Conservation (phyloP, 2,113 vertebrate species). For the Hypanus sabinus region DNA sequence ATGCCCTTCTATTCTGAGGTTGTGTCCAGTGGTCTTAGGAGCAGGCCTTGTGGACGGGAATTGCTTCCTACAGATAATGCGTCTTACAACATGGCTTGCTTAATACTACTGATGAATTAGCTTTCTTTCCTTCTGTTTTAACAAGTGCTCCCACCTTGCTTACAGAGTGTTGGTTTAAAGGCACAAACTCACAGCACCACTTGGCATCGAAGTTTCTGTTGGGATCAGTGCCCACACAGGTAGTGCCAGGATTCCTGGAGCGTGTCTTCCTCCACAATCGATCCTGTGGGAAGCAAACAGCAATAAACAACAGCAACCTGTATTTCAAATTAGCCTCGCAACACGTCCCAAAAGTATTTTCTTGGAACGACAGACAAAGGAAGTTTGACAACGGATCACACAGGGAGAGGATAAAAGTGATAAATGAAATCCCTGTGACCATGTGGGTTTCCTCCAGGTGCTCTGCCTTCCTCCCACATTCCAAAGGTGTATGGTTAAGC, state of each 20-base stretch:
- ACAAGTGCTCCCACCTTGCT: neutral
- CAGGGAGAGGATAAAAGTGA: too few relatives aligned
- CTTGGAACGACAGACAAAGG: too few relatives aligned
- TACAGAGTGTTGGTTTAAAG: neutral
- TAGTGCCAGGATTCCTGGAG: conserved; percentile 54
- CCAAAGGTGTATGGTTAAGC: too few relatives aligned
- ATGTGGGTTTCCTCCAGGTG: too few relatives aligned
- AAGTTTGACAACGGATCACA: too few relatives aligned
- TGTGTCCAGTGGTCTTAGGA: too few relatives aligned
- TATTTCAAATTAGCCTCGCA: too few relatives aligned
- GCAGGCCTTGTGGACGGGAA: neutral
- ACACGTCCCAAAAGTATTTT: too few relatives aligned
- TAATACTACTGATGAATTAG: too few relatives aligned
- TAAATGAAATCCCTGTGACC: too few relatives aligned
- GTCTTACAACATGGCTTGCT: neutral
- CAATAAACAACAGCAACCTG: neutral
- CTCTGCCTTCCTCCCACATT: too few relatives aligned
- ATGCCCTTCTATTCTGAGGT: too few relatives aligned
- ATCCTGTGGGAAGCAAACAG: conserved; percentile 52
- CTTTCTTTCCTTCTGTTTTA: neutral
- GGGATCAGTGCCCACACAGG: conserved; percentile 74
- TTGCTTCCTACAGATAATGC: neutral
- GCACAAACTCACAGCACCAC: conserved; percentile 79
- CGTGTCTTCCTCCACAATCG: conserved; percentile 95
- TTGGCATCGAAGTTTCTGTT: conserved; percentile 87